Conservation (phyloP, 2,888 invertebrate genomes). For the Salticus scenicus region DNA sequence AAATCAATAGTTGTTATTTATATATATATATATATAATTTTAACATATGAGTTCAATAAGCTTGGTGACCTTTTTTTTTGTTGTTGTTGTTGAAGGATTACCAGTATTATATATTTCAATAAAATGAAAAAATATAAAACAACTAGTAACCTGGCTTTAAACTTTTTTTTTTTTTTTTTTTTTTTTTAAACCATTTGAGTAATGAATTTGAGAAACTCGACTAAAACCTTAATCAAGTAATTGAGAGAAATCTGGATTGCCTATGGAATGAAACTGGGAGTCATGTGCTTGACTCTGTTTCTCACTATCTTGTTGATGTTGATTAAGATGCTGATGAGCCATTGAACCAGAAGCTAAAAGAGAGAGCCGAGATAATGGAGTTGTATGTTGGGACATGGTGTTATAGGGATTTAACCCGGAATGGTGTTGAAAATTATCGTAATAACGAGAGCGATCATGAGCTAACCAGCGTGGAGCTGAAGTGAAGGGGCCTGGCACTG, state of each 20-base stretch:
- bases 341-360: conserved; percentile 66
- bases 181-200: background rate
- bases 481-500: conserved; percentile 61
- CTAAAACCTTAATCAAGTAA: conserved; percentile 56
- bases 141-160: background rate
- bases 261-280: conserved; percentile 66
- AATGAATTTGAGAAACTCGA: background rate
- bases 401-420: conserved; percentile 66
- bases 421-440: conserved; percentile 67
- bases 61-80: no score
- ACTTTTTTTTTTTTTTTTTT: background rate
- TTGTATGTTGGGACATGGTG: conserved; percentile 66
- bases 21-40: no score
- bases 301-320: conserved; percentile 60
- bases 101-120: no score
- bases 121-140: no score
- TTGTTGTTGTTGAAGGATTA: no score
- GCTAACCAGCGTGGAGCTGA: conserved; percentile 65
- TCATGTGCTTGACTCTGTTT: conserved; percentile 64
- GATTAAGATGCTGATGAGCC: conserved; percentile 61
- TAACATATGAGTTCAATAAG: no score
- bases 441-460: conserved; percentile 61
- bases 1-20: no score
- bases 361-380: conserved; percentile 64
- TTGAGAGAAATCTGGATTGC: conserved; percentile 69